Conservation (phyloP, 1,140 invertebrate genomes). For the Sycobia sp. region DNA sequence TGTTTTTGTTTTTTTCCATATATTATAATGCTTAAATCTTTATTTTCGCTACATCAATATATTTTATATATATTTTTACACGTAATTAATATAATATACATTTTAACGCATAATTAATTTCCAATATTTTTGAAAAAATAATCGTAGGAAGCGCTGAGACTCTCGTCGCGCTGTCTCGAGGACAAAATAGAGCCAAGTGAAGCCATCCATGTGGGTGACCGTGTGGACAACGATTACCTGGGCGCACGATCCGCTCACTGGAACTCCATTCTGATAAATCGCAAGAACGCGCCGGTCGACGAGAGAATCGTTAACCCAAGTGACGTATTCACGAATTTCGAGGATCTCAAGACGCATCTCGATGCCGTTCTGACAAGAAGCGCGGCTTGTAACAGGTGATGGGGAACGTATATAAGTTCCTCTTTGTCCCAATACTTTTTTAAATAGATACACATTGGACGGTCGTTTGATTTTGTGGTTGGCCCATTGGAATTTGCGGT, state of each 20-base stretch:
- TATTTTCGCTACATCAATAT: no score
- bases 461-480: no score
- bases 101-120: background rate
- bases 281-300: constrained; percentile 25
- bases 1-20: no score
- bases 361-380: background rate
- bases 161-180: constrained; percentile 46
- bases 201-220: constrained; percentile 84
- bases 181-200: constrained; percentile 62
- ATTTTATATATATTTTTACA: no score
- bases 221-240: constrained; percentile 74
- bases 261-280: constrained; percentile 71
- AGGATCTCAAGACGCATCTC: constrained; percentile 45
- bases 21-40: no score
- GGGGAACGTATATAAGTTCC: no score
- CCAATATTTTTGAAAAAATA: no score
- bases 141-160: constrained; percentile 64
- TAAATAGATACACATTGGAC: no score
- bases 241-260: constrained; percentile 77
- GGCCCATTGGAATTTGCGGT: no score
- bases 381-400: background rate
- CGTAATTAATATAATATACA: no score
- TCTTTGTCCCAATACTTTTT: no score
- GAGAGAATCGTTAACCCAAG: constrained; percentile 14
- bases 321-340: constrained; percentile 42